A percentile compares a stretch with the other conserved stretches of the same genome.
These are phyloP conservation scores for Zophobas atratus DNA, from an alignment of 1,140 invertebrate genomes.

Conservation along the genomic window DNA sequence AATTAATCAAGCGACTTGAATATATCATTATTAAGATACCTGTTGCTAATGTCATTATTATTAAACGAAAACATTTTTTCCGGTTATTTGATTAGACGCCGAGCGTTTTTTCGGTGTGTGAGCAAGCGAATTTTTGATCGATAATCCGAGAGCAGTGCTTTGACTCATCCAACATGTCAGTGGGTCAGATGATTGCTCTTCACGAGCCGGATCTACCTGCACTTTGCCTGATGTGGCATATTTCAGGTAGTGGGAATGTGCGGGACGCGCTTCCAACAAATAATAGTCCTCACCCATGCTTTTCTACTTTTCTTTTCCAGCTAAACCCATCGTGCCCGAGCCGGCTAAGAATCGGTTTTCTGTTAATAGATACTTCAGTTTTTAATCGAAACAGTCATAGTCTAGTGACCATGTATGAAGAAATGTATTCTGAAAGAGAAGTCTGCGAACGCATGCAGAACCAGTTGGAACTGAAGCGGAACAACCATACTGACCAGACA, in stretches of 20 bases:
- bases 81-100: no score
- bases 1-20: no score
- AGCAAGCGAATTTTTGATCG: slow-evolving; percentile 30
- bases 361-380: slow-evolving; percentile 1
- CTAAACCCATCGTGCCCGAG: no score
- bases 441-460: slow-evolving; percentile 42
- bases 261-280: slow-evolving; percentile 19
- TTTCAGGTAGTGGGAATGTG: background rate
- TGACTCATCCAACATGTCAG: slow-evolving; percentile 41
- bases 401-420: slow-evolving; percentile 47
- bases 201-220: slow-evolving; percentile 40
- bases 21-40: no score
- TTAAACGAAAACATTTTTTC: no score
- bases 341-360: background rate
- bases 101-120: background rate
- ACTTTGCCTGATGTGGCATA: slow-evolving; percentile 32
- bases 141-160: slow-evolving; percentile 26
- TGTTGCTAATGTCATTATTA: no score
- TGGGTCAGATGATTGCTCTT: slow-evolving; percentile 45
- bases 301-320: background rate
- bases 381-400: slow-evolving; percentile 32
- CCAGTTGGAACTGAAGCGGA: slow-evolving; percentile 36
- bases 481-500: slow-evolving; percentile 41
- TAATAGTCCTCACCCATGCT: background rate
- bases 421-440: slow-evolving; percentile 27